Base-by-base conservation (phyloP, 2,888 invertebrate species). In the Cosmia pyralina region DNA sequence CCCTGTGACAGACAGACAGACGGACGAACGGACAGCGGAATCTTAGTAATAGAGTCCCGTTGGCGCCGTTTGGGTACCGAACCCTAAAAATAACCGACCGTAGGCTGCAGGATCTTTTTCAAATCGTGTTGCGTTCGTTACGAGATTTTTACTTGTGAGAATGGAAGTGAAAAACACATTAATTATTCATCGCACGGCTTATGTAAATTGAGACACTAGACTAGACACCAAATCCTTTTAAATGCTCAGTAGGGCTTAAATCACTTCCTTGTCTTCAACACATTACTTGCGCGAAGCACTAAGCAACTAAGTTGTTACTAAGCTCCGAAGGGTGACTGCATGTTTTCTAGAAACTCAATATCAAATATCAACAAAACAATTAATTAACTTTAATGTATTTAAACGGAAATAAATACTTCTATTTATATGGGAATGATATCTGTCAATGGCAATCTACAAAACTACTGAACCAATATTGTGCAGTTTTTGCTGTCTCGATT, bases 231-330 rank as follows among this genome's bases (percentile, higher is more conserved):
- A 84, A 86, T 77, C 82, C 86, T 81, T 82, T 85, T 87, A 87
- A 82, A 81, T 72, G 72, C 77, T 82, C 65, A 70, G 50, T 68
- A 22, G 53, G 82, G 79, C 67, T 86, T 86, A 82, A 81, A 86
- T 86, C 85, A 83, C 85, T 87, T 87, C 81, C 84, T 75, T 69
- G 84, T 79, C 86, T 87, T 86, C 80, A 73, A 63, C 58, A 46
- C 63, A 8, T 68, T 48, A 52, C 28, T 75, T 28, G 34, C 46
- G 46, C 66, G 59, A 68, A 72, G 58, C 50, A 55, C 60, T 65
- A 28, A 67, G 57, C 41, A 34, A 41, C 44, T 63, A 28, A 66
- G 62, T 71, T 68, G 41, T 48, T 53, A 57, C 52, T 66, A 66
- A 66, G 57, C 72, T 55, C 22, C 34, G 53, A 59, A 66, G 13